phyloP scores from a whole-genome alignment of 2,888 invertebrate species.

The Tiliacea citrago region DNA sequence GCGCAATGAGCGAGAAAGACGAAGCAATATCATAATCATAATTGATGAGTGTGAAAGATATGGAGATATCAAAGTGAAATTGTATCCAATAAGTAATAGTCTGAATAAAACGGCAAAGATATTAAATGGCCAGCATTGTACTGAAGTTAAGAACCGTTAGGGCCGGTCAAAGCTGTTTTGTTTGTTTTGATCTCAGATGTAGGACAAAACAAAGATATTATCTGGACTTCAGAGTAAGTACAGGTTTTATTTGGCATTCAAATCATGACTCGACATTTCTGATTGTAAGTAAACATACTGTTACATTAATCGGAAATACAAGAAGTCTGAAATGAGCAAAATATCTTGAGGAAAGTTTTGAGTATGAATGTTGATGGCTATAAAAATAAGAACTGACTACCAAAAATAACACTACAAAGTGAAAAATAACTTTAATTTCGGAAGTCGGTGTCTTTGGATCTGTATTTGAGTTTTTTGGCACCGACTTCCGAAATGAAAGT shows the following conservation, averaged over 20 bases:
- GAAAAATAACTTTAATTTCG: too few species aligned
- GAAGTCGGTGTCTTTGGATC: too few species aligned
- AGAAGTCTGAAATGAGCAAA: not conserved
- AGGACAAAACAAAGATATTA: slow-evolving; percentile 11
- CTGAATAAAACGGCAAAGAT: not conserved
- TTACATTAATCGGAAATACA: not conserved
- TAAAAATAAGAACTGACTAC: too few species aligned
- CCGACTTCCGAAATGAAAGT: too few species aligned
- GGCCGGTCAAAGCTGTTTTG: slow-evolving; percentile 21
- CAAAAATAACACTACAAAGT: too few species aligned
- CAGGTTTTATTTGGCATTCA: slow-evolving; percentile 1
- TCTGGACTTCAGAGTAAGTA: not conserved
- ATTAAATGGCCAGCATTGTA: not conserved
- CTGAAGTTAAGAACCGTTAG: slow-evolving; percentile 22
- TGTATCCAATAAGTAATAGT: slow-evolving; percentile 14
- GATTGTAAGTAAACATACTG: not conserved
- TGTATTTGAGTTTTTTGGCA: too few species aligned
- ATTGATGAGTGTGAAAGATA: not conserved
- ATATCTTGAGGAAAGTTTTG: too few species aligned
- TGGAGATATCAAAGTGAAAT: not conserved
- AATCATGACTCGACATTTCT: slow-evolving; percentile 4
- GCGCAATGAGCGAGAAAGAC: not conserved
- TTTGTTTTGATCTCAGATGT: slow-evolving; percentile 36
- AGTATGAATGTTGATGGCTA: too few species aligned
- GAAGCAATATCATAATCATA: not conserved